Percentiles rank a stretch among this genome's conserved stretches.
Evolutionary conservation across 92 coral and sea anemone species (phyloP).

Genomic region (Nematostella vectensis): DNA sequence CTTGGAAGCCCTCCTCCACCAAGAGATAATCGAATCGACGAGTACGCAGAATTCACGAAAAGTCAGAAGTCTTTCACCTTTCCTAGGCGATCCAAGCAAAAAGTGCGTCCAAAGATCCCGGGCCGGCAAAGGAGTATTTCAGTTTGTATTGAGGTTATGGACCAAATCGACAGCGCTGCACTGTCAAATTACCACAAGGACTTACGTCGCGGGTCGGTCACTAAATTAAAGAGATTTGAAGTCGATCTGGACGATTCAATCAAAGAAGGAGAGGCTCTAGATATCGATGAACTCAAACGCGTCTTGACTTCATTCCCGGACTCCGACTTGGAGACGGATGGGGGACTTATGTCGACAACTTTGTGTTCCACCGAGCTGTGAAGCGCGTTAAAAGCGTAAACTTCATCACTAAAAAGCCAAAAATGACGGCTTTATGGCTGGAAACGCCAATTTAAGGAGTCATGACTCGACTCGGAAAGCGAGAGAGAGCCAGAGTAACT

Average conservation of each 20-base stretch:
- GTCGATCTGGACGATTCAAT: conserved; percentile 30
- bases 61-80: conserved; percentile 10
- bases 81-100: conserved; percentile 18
- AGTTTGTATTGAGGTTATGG: conserved; percentile 22
- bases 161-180: not conserved
- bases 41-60: not conserved
- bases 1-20: not conserved
- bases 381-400: too few relatives aligned
- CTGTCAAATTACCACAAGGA: not conserved
- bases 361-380: conserved; percentile 36
- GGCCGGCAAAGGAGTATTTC: conserved; percentile 24
- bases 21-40: not conserved
- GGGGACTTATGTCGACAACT: conserved; percentile 14
- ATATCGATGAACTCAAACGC: conserved; percentile 5
- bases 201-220: conserved; percentile 13
- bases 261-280: conserved; percentile 22
- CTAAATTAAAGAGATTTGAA: conserved; percentile 7
- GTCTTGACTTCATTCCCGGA: conserved; percentile 1
- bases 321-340: conserved; percentile 1
- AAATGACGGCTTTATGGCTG: too few relatives aligned
- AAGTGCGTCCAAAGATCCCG: conserved; percentile 7
- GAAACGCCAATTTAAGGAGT: too few relatives aligned
- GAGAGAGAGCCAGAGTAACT: too few relatives aligned
- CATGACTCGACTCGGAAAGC: conserved; percentile 1
- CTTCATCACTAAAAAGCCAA: too few relatives aligned